phyloP scores from a whole-genome alignment of 2,888 invertebrate genomes.

The Drosophila mercatorum region DNA sequence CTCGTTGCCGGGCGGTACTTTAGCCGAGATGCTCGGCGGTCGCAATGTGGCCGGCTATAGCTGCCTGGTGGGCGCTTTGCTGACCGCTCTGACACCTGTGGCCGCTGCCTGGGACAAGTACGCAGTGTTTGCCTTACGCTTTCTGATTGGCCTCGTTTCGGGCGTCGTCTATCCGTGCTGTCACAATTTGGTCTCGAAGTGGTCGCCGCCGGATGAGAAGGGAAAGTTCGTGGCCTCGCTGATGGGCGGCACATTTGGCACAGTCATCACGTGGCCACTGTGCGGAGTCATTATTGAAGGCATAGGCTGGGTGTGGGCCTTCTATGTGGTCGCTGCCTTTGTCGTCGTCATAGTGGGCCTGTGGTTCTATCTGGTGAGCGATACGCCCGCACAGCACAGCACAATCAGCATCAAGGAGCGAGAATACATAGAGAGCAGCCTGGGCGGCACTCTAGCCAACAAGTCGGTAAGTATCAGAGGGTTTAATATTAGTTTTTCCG shows the following conservation, averaged over 20 bases:
- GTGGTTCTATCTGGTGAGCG: constrained; percentile 88
- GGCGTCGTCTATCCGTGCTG: constrained; percentile 84
- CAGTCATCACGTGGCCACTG: constrained; percentile 89
- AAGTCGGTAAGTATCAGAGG: constrained; percentile 85
- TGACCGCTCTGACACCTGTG: constrained; percentile 87
- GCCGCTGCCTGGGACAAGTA: constrained; percentile 87
- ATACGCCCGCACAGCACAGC: constrained; percentile 88
- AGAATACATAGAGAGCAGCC: constrained; percentile 87
- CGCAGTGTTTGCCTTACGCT: constrained; percentile 86
- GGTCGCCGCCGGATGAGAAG: constrained; percentile 91
- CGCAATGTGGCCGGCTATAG: constrained; percentile 87
- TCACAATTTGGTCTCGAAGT: constrained; percentile 87
- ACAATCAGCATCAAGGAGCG: constrained; percentile 88
- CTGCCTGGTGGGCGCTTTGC: constrained; percentile 84
- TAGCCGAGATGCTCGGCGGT: constrained; percentile 89
- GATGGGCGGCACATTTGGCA: constrained; percentile 90
- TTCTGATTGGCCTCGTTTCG: constrained; percentile 87
- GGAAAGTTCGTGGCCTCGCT: constrained; percentile 90
- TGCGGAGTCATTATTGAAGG: constrained; percentile 88
- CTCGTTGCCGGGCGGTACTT: constrained; percentile 87
- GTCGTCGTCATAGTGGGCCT: constrained; percentile 86
- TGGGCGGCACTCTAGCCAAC: constrained; percentile 86
- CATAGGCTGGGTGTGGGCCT: constrained; percentile 89
- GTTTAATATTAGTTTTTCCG: too few relatives aligned
- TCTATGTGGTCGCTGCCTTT: constrained; percentile 87